Conservation (phyloP, 2,888 invertebrate genomes). For the Mellilla xanthometata region DNA sequence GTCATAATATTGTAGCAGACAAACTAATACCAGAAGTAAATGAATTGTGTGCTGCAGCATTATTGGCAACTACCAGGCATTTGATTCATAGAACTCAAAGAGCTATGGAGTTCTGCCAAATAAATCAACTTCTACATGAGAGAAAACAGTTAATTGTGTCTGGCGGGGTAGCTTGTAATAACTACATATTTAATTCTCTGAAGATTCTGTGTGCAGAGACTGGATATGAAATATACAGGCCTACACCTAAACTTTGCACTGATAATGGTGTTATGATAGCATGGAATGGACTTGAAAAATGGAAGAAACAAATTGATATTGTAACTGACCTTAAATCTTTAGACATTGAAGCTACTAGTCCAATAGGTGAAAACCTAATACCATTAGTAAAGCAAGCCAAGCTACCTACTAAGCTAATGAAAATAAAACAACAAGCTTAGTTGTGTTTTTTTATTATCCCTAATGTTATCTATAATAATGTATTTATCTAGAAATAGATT, state of each 20-base stretch:
- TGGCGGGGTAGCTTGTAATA: constrained; percentile 98
- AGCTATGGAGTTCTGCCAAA: constrained; percentile 89
- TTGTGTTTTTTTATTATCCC: too few species aligned
- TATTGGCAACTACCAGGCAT: constrained; percentile 89
- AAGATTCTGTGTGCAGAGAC: constrained; percentile 86
- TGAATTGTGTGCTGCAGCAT: constrained; percentile 94
- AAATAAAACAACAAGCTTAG: constrained; percentile 49
- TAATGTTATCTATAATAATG: too few species aligned
- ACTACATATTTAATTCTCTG: constrained; percentile 88
- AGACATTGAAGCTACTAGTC: constrained; percentile 83
- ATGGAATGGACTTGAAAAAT: constrained; percentile 97
- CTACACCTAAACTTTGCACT: constrained; percentile 93
- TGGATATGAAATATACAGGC: constrained; percentile 87
- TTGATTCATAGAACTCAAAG: constrained; percentile 92
- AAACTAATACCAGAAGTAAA: constrained; percentile 88
- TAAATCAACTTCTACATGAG: constrained; percentile 85
- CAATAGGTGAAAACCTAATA: constrained; percentile 85
- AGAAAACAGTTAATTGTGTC: constrained; percentile 90
- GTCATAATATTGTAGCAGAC: constrained; percentile 84
- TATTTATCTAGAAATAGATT: too few species aligned
- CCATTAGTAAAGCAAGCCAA: constrained; percentile 79
- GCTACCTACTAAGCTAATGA: constrained; percentile 70
- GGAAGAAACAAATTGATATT: constrained; percentile 77
- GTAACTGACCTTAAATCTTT: constrained; percentile 84
- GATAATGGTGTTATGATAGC: constrained; percentile 99